These are phyloP conservation scores for Myripristis murdjan DNA, from an alignment of 2,797 vertebrate genomes.

Conservation along the genomic window DNA sequence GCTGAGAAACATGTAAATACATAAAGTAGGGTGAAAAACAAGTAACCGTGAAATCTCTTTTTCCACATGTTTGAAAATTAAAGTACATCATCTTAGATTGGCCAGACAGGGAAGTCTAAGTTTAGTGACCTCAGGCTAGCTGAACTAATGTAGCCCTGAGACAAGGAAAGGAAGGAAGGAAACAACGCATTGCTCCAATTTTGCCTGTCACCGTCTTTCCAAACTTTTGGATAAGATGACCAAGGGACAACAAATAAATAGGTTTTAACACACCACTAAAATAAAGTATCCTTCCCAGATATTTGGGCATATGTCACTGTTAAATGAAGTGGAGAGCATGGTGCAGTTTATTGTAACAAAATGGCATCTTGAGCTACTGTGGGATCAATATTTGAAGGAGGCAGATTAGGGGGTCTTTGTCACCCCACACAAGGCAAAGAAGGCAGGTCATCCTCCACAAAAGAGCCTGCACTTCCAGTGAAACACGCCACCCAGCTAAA, in stretches of 20 bases:
- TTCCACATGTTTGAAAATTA: slow-evolving; percentile 14
- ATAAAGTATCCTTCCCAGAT: slow-evolving; percentile 37
- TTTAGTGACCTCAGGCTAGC: slow-evolving; percentile 49
- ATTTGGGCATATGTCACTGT: slow-evolving; percentile 24
- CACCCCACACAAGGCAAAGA: slow-evolving; percentile 71
- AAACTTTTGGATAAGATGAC: slow-evolving; percentile 53
- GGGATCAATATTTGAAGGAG: slow-evolving; percentile 81
- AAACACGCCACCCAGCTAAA: slow-evolving; percentile 26
- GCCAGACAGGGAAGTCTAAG: slow-evolving; percentile 28
- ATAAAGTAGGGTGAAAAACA: not conserved
- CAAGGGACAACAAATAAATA: slow-evolving; percentile 29
- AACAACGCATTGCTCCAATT: slow-evolving; percentile 39
- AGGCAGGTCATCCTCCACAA: slow-evolving; percentile 68
- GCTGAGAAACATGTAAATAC: slow-evolving; percentile 1
- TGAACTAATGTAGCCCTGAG: slow-evolving; percentile 70
- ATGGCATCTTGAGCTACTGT: slow-evolving; percentile 80
- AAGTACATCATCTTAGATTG: slow-evolving; percentile 8
- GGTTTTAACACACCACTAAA: slow-evolving; percentile 11
- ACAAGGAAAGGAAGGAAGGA: slow-evolving; percentile 51
- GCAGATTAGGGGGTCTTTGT: slow-evolving; percentile 81
- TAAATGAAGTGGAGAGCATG: slow-evolving; percentile 53
- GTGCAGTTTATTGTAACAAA: slow-evolving; percentile 76
- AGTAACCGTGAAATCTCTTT: not conserved
- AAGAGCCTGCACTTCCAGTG: slow-evolving; percentile 40
- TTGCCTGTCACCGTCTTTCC: slow-evolving; percentile 50